A percentile compares a stretch with the other conserved stretches of the same genome.
These are phyloP conservation scores for Darevskia nairensis DNA, from an alignment of 2,797 vertebrate genomes.

Conservation along the genomic window DNA sequence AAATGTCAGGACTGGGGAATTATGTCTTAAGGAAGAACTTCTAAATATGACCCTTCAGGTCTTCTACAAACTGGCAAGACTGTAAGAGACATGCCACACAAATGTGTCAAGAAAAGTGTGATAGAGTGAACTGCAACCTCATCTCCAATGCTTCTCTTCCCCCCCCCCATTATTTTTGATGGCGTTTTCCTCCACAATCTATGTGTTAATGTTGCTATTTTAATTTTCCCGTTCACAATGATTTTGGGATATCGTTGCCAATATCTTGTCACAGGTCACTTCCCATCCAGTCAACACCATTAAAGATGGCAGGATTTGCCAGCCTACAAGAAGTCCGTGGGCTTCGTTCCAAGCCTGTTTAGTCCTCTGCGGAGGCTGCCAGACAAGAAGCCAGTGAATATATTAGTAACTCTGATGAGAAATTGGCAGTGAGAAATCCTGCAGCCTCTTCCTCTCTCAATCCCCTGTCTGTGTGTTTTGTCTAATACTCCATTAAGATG, in stretches of 20 bases:
- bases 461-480: not conserved
- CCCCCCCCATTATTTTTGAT: not conserved
- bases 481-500: not conserved
- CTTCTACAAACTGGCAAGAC: not conserved
- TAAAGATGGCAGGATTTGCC: conserved; percentile 15
- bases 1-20: not conserved
- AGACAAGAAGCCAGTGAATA: not conserved
- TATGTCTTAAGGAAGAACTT: not conserved
- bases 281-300: not conserved
- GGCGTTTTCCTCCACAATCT: not conserved
- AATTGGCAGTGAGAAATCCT: not conserved
- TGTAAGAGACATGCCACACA: not conserved
- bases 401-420: not conserved
- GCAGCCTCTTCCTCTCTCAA: not conserved
- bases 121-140: not conserved
- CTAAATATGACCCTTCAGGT: not conserved
- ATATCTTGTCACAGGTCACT: not conserved
- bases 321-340: not conserved
- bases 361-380: not conserved
- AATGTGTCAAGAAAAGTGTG: not conserved
- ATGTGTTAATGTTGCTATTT: not conserved
- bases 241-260: not conserved
- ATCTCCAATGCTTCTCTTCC: not conserved
- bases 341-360: not conserved
- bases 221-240: not conserved